These are phyloP conservation scores for Andrena minutula DNA, from an alignment of 2,888 invertebrate genomes.

Conservation along the genomic window DNA sequence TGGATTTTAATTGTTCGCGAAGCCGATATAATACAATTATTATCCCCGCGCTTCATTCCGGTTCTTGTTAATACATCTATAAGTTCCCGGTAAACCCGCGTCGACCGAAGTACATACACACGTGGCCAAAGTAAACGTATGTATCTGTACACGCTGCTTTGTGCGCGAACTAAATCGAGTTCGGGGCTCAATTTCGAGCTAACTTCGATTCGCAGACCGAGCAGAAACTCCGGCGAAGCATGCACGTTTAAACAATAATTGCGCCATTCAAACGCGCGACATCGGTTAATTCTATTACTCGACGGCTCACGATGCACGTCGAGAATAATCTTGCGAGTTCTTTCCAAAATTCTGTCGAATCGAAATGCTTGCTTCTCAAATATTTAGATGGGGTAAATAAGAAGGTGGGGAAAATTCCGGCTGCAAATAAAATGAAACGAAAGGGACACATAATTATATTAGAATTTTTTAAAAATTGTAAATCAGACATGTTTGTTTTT, in stretches of 20 bases:
- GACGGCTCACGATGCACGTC: not conserved
- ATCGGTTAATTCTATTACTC: slow-evolving; percentile 49
- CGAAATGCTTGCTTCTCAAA: not conserved
- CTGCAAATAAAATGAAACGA: no score
- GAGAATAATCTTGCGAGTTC: not conserved
- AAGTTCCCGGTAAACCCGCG: slow-evolving; percentile 44
- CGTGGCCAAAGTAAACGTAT: slow-evolving; percentile 30
- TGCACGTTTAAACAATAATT: slow-evolving; percentile 55
- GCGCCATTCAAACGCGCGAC: slow-evolving; percentile 45
- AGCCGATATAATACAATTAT: slow-evolving; percentile 51
- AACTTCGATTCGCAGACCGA: slow-evolving; percentile 49
- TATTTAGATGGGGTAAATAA: not conserved
- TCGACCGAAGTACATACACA: slow-evolving; percentile 25
- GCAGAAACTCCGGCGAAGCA: slow-evolving; percentile 41
- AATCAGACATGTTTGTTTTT: no score
- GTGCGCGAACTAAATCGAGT: slow-evolving; percentile 53
- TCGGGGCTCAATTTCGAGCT: slow-evolving; percentile 48
- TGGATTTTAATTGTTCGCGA: slow-evolving; percentile 25
- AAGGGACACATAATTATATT: no score
- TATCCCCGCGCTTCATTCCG: slow-evolving; percentile 30
- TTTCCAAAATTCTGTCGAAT: not conserved
- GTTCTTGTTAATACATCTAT: slow-evolving; percentile 38
- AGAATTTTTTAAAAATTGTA: no score
- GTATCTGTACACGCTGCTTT: slow-evolving; percentile 45
- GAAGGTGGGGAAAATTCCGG: no score